Conservation (phyloP, 2,113 vertebrate species). For the Lamprologus ornatipinnis region DNA sequence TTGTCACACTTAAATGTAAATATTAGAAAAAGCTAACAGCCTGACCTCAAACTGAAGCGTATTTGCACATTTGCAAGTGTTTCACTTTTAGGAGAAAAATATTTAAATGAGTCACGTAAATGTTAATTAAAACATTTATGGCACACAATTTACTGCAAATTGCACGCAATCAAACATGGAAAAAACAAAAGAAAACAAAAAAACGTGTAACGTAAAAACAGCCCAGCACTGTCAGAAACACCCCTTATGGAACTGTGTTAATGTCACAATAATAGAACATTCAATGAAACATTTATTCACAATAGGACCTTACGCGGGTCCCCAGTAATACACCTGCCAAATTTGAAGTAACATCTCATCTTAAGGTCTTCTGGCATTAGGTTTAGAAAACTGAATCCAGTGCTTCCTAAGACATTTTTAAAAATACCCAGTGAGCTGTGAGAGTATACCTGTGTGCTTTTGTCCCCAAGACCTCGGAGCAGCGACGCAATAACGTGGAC, state of each 20-base stretch:
- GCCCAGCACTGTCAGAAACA: neutral
- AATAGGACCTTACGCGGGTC: neutral
- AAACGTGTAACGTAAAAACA: neutral
- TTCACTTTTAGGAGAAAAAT: neutral
- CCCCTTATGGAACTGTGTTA: neutral
- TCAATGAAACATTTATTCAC: neutral
- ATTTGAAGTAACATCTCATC: neutral
- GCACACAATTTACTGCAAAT: neutral
- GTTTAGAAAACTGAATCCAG: neutral
- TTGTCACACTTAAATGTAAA: neutral
- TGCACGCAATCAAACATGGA: neutral
- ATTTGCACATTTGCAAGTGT: neutral
- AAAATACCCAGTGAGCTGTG: neutral
- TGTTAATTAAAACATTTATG: neutral
- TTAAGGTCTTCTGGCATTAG: neutral
- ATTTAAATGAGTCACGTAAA: neutral
- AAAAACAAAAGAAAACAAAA: neutral
- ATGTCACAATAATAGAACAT: neutral
- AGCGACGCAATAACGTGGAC: slow-evolving; percentile 83
- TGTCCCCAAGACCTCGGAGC: slow-evolving; percentile 83
- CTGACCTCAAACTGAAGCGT: neutral
- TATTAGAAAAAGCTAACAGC: neutral
- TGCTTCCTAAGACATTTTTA: neutral
- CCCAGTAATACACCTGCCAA: neutral
- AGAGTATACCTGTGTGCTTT: slow-evolving; percentile 78